These are phyloP conservation scores for Echinops telfairi DNA, from an alignment of 2,113 vertebrate genomes.

Conservation along the genomic window DNA sequence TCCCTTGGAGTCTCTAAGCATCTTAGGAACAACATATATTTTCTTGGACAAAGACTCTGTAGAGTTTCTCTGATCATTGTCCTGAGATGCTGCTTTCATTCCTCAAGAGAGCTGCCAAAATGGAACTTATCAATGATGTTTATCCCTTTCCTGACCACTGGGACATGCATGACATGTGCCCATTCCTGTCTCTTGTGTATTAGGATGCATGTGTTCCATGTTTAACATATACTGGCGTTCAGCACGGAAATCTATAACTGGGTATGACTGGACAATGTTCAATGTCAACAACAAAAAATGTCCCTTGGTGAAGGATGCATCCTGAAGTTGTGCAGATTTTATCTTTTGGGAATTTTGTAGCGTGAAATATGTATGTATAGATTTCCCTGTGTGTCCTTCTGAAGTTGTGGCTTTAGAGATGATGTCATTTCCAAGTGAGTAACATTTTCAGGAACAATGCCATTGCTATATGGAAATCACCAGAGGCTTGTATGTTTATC, in stretches of 20 bases:
- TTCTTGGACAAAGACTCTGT: conserved; percentile 22
- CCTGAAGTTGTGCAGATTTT: neutral
- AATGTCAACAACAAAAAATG: too few relatives aligned
- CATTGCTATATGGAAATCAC: too few relatives aligned
- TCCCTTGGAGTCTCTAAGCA: neutral
- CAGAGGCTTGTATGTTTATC: too few relatives aligned
- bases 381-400: neutral
- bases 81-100: conserved; percentile 53
- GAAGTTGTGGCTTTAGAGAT: neutral
- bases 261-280: too few relatives aligned
- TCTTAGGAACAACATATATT: neutral
- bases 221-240: too few relatives aligned
- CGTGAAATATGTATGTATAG: neutral
- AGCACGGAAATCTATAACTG: too few relatives aligned
- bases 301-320: too few relatives aligned
- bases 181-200: neutral
- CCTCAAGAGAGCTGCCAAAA: conserved; percentile 58
- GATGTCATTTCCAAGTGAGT: neutral
- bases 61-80: conserved; percentile 24
- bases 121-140: conserved; percentile 66
- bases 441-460: neutral
- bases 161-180: neutral
- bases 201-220: neutral
- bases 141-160: neutral
- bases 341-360: neutral